Evolutionary conservation across 1,140 invertebrate species (phyloP), one percentile per base, ranked within the genome.

Genomic region (Metopolophium dirhodum): DNA sequence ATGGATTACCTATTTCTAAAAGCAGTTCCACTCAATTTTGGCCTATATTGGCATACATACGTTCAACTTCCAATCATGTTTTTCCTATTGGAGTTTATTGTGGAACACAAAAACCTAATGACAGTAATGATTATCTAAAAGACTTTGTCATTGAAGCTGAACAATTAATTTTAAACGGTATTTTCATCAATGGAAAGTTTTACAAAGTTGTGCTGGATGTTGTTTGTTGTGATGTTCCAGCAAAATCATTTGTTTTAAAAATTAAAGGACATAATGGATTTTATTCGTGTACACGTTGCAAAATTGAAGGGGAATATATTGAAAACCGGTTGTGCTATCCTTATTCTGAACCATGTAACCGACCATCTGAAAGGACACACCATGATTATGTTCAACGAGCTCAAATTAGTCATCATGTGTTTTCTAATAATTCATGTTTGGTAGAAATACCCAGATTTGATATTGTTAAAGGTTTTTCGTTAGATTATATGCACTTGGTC

Each of bases 391-490:
- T 57, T 23, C 20, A 89, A 51, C n/a, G 35, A 37, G 0, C 22
- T 37, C n/a, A 51, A 22, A 41, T 54, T 23, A 57, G 35, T 57
- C 87, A 89, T 89, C 87, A 89, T 89, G n/a, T 89, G 8, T 89
- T 4, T 35, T 54, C 30, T 89, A 89, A n/a, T 57, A 57, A 89
- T 54, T 89, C 87, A 3, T 23, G 14, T 54, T 26, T 89, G 18
- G 35, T 37, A 35, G 35, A 89, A 89, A 57, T 57, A 54, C 51
- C 87, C 35, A 18, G 93, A 61, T 68, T 95, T 30, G 94, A 95
- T 92, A 94, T 95, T 93, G 94, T 95, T 30, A n/a, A 94, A 47
- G 77, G 93, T 88, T 95, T 95, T 94, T 94, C 94, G 20, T 93
- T 95, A 37, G 95, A 95, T 82, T 93, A 93, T 54, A 83, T 93